Conservation (phyloP, 2,797 vertebrate genomes). For the Poeciliopsis paucimaculata region DNA sequence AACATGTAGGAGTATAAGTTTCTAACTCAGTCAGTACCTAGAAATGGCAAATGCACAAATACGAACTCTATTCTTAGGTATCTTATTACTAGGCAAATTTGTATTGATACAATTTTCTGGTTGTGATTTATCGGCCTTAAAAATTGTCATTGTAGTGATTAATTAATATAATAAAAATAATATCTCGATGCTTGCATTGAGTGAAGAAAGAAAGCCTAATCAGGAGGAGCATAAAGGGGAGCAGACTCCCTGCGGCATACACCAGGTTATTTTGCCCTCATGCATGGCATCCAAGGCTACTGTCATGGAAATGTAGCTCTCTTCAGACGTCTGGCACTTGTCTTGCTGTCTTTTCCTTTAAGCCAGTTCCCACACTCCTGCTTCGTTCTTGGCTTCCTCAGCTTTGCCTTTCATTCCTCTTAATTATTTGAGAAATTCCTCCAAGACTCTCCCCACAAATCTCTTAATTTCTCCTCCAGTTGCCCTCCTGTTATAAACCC, state of each 20-base stretch:
- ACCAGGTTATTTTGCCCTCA: neutral
- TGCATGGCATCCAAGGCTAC: neutral
- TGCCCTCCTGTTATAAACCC: neutral
- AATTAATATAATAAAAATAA: neutral
- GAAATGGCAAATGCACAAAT: neutral
- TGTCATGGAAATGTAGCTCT: neutral
- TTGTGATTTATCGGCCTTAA: neutral
- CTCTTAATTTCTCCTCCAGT: neutral
- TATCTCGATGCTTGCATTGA: neutral
- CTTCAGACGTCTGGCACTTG: neutral
- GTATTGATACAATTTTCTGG: neutral
- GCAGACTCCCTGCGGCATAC: neutral
- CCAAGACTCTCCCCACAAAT: neutral
- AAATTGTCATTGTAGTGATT: neutral
- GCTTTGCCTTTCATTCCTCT: neutral
- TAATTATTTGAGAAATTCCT: neutral
- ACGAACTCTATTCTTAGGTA: neutral
- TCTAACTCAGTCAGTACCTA: neutral
- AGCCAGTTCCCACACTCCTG: neutral
- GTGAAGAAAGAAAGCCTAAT: neutral
- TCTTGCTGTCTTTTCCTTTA: neutral
- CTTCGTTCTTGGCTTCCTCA: neutral
- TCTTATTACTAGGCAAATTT: neutral
- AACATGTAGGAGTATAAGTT: neutral
- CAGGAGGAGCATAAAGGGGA: neutral